Conservation (phyloP, 2,888 invertebrate species). For the Copidosoma aretas region DNA sequence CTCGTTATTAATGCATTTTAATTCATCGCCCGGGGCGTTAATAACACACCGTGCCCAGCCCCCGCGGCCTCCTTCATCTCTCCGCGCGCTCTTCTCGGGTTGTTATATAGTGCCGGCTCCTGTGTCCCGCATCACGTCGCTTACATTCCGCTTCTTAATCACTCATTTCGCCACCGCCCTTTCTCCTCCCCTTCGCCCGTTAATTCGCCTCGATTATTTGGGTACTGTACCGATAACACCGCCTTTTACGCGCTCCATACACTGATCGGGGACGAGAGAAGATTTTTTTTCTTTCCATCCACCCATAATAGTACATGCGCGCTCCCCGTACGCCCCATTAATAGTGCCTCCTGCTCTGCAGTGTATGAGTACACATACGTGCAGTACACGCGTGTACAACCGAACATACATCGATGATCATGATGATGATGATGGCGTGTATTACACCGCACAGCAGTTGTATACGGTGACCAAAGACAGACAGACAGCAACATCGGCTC, state of each 20-base stretch:
- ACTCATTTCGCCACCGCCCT: slow-evolving; percentile 11
- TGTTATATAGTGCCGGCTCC: not conserved
- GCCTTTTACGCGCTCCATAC: not conserved
- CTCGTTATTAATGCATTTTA: slow-evolving; percentile 47
- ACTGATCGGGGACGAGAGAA: slow-evolving; percentile 20
- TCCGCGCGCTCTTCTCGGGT: not conserved
- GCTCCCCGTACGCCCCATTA: slow-evolving; percentile 6
- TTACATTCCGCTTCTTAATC: slow-evolving; percentile 23
- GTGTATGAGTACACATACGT: not conserved
- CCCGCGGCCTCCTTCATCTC: not conserved
- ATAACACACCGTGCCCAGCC: slow-evolving; percentile 1
- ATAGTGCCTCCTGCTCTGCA: not conserved
- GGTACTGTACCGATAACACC: not conserved
- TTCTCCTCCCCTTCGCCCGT: not conserved
- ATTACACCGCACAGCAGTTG: not conserved
- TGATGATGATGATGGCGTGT: no score
- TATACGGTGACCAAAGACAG: no score
- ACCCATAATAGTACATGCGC: not conserved
- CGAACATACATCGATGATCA: not conserved
- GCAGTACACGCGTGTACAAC: no score
- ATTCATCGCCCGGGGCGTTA: slow-evolving; percentile 45
- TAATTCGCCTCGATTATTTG: slow-evolving; percentile 28
- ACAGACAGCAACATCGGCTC: no score
- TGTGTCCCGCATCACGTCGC: not conserved
- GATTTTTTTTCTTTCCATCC: not conserved